phyloP scores from a whole-genome alignment of 2,113 vertebrate species.

The Silurus asotus region DNA sequence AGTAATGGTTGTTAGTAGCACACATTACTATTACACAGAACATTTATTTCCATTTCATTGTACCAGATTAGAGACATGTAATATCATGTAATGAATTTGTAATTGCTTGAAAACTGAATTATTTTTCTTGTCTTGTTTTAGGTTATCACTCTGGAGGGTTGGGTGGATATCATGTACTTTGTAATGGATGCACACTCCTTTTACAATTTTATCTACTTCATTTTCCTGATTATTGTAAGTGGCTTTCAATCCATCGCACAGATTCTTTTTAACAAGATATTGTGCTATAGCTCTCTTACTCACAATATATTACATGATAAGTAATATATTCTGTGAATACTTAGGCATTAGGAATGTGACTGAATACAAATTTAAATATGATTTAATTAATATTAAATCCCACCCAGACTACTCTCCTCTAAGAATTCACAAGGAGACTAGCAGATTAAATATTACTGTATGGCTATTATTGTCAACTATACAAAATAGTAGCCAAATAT shows the following conservation, averaged over 20 bases:
- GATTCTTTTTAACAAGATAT: background rate
- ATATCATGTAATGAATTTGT: background rate
- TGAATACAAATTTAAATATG: background rate
- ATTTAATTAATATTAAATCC: background rate
- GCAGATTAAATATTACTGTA: background rate
- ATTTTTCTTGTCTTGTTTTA: conserved; percentile 53
- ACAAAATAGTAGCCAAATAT: too few relatives aligned
- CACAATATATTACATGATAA: background rate
- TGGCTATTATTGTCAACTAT: background rate
- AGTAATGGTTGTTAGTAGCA: background rate
- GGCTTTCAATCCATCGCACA: conserved; percentile 14
- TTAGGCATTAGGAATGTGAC: background rate
- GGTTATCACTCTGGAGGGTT: conserved; percentile 98
- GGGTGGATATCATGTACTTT: conserved; percentile 99
- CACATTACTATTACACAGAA: background rate
- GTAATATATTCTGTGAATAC: background rate
- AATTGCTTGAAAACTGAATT: background rate
- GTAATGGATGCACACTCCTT: conserved; percentile 99
- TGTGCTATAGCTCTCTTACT: background rate
- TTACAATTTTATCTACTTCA: conserved; percentile 99
- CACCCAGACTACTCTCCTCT: background rate
- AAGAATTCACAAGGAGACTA: background rate
- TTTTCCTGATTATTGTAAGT: conserved; percentile 99
- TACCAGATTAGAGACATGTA: background rate
- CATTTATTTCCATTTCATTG: background rate